Percentiles rank a stretch among this genome's conserved stretches.
Evolutionary conservation across 2,797 vertebrate genomes (phyloP).

Genomic region (Pseudochaenichthys georgianus): DNA sequence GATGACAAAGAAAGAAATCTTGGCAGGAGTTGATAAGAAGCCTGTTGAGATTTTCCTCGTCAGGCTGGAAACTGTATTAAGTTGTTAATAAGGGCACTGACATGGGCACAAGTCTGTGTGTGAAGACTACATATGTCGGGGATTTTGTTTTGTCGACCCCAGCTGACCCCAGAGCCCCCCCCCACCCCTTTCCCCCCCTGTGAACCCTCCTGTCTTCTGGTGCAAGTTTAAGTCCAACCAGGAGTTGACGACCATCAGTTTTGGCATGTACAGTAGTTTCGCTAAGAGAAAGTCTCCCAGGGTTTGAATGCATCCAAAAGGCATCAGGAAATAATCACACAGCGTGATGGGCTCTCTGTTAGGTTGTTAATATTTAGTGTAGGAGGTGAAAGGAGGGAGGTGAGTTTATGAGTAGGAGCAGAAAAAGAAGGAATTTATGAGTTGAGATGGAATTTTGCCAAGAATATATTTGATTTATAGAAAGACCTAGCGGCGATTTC

Average conservation of each 20-base stretch:
- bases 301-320: slow-evolving; percentile 26
- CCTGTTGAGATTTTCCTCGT: slow-evolving; percentile 34
- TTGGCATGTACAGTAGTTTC: slow-evolving; percentile 28
- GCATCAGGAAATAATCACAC: slow-evolving; percentile 61
- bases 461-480: slow-evolving; percentile 42
- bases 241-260: slow-evolving; percentile 4
- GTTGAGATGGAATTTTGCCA: slow-evolving; percentile 45
- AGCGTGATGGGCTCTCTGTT: slow-evolving; percentile 56
- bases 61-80: slow-evolving; percentile 32
- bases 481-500: slow-evolving; percentile 16
- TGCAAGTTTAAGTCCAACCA: slow-evolving; percentile 28
- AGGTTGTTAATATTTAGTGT: slow-evolving; percentile 49
- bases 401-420: slow-evolving; percentile 39
- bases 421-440: slow-evolving; percentile 43
- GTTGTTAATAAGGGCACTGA: slow-evolving; percentile 28
- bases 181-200: background rate
- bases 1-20: slow-evolving; percentile 42
- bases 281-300: slow-evolving; percentile 12
- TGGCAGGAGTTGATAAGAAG: slow-evolving; percentile 16
- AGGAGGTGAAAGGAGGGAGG: slow-evolving; percentile 35
- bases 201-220: background rate
- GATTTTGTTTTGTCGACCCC: slow-evolving; percentile 36
- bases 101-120: slow-evolving; percentile 11
- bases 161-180: slow-evolving; percentile 26
- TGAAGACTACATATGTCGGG: slow-evolving; percentile 27